phyloP scores from a whole-genome alignment of 2,888 invertebrate genomes.

The Lithophane leautieri region DNA sequence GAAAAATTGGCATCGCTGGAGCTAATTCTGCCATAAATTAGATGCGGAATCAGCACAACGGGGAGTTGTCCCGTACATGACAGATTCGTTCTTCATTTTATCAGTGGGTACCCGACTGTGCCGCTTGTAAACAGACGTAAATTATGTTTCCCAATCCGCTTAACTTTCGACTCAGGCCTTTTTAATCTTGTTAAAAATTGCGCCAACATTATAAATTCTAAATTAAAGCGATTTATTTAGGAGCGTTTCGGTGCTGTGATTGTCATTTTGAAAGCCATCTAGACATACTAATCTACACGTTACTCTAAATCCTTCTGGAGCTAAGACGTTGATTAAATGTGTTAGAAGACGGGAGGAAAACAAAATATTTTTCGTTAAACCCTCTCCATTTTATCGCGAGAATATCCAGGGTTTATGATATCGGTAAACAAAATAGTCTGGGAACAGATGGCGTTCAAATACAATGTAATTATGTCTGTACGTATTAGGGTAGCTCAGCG shows the following conservation, averaged over 20 bases:
- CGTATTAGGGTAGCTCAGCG: conserved; percentile 71
- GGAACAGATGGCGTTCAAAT: conserved; percentile 73
- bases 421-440: conserved; percentile 66
- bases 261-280: conserved; percentile 47
- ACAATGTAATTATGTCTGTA: conserved; percentile 79
- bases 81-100: conserved; percentile 66
- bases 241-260: conserved; percentile 48
- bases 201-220: conserved; percentile 68
- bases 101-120: conserved; percentile 64
- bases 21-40: conserved; percentile 57
- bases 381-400: conserved; percentile 40
- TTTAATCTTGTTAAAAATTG: conserved; percentile 79
- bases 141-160: conserved; percentile 77
- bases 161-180: conserved; percentile 74
- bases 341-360: conserved; percentile 14
- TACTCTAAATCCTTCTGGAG: conserved; percentile 30
- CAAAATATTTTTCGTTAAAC: conserved; percentile 37
- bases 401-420: conserved; percentile 55
- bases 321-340: conserved; percentile 52
- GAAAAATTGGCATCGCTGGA: conserved; percentile 37
- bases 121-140: conserved; percentile 74
- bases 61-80: conserved; percentile 48
- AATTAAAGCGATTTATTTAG: conserved; percentile 64
- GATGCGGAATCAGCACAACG: conserved; percentile 50
- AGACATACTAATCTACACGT: conserved; percentile 50